Conservation (phyloP, 2,113 vertebrate species). For the Callospermophilus lateralis region DNA sequence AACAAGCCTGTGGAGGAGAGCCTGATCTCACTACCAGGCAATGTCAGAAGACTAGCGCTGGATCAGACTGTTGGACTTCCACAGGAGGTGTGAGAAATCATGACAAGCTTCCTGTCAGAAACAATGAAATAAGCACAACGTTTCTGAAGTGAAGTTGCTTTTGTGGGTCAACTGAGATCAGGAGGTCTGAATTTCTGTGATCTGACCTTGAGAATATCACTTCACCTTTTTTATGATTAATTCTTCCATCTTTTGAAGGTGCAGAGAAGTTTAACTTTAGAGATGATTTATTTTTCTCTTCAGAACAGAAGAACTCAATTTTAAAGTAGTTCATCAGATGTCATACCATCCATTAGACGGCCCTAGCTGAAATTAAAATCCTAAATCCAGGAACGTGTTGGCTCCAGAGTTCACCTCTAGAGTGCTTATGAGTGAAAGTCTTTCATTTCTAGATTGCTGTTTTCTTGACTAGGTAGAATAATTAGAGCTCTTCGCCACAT, state of each 20-base stretch:
- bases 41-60: neutral
- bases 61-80: neutral
- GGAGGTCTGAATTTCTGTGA: neutral
- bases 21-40: accelerated
- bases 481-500: neutral
- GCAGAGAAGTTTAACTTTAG: neutral
- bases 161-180: neutral
- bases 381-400: neutral
- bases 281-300: neutral
- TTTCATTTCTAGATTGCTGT: neutral
- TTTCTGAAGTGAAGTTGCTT: neutral
- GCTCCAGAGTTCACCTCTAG: neutral
- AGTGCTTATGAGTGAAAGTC: neutral
- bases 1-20: neutral
- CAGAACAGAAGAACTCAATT: neutral
- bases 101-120: neutral
- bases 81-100: neutral
- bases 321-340: neutral
- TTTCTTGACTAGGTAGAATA: neutral
- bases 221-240: neutral
- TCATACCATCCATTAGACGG: neutral
- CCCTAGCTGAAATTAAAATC: neutral
- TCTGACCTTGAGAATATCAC: neutral
- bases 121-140: neutral
- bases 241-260: neutral